Conservation (phyloP, 2,797 vertebrate genomes). For the Takifugu ocellatus region DNA sequence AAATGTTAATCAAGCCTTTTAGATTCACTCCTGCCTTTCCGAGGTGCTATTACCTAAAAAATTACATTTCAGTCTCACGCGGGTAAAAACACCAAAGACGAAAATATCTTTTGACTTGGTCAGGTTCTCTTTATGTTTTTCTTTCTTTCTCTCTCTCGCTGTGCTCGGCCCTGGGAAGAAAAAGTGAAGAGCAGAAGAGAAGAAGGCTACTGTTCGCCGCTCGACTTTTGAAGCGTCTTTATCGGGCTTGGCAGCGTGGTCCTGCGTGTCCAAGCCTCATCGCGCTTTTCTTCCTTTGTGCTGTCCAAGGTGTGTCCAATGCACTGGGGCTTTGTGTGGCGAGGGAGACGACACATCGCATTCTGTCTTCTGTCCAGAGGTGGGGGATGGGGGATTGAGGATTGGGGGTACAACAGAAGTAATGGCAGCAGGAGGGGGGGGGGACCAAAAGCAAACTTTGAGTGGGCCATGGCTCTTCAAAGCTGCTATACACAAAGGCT, state of each 20-base stretch:
- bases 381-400: conserved; percentile 46
- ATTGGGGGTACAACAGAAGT: conserved; percentile 45
- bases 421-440: conserved; percentile 15
- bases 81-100: conserved; percentile 21
- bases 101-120: conserved; percentile 47
- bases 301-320: conserved; percentile 83
- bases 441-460: conserved; percentile 76
- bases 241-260: conserved; percentile 76
- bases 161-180: conserved; percentile 60
- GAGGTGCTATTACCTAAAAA: conserved; percentile 26
- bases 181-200: conserved; percentile 56
- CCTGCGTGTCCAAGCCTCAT: conserved; percentile 75
- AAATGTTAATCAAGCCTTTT: conserved; percentile 62
- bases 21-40: conserved; percentile 45
- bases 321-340: conserved; percentile 74
- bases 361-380: conserved; percentile 77
- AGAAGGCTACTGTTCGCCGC: conserved; percentile 68
- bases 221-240: conserved; percentile 81
- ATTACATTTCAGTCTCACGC: conserved; percentile 34
- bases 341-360: conserved; percentile 77
- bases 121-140: conserved; percentile 24
- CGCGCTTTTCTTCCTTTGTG: conserved; percentile 82
- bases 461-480: conserved; percentile 74
- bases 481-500: conserved; percentile 75
- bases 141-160: conserved; percentile 9